Conservation (phyloP, 2,888 invertebrate genomes). For the Brachylomia viminalis region DNA sequence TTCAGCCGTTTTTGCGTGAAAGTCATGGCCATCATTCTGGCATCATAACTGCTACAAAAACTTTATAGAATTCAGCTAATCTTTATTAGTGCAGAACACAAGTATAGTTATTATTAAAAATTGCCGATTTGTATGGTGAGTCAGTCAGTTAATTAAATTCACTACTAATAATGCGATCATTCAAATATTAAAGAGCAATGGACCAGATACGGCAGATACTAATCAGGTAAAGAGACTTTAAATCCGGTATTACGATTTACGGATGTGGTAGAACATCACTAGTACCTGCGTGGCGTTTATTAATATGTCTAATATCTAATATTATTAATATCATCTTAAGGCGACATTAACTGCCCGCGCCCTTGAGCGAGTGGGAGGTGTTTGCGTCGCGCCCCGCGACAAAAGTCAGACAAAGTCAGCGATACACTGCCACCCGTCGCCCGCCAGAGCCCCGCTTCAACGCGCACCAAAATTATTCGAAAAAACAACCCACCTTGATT, state of each 20-base stretch:
- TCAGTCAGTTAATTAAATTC: slow-evolving; percentile 5
- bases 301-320: neutral
- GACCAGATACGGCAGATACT: neutral
- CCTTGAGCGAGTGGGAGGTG: too few species aligned
- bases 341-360: too few species aligned
- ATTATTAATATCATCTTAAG: neutral
- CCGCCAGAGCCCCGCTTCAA: too few species aligned
- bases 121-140: neutral
- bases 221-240: slow-evolving; percentile 2
- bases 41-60: neutral
- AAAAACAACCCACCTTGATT: too few species aligned
- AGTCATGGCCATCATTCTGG: too few species aligned
- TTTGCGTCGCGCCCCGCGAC: too few species aligned
- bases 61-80: too few species aligned
- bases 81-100: neutral
- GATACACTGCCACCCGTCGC: too few species aligned
- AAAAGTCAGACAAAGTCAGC: too few species aligned
- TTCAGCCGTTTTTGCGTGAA: too few species aligned
- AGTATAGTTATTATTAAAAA: neutral
- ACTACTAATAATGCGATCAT: slow-evolving; percentile 16
- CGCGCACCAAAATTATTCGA: too few species aligned
- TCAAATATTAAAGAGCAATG: slow-evolving; percentile 10
- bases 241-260: slow-evolving; percentile 23
- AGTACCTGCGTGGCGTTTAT: neutral
- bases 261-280: slow-evolving; percentile 12